A percentile compares a stretch with the other conserved stretches of the same genome.
These are phyloP conservation scores for Spizaetus ornatus DNA, from an alignment of 2,113 vertebrate genomes.

Conservation along the genomic window DNA sequence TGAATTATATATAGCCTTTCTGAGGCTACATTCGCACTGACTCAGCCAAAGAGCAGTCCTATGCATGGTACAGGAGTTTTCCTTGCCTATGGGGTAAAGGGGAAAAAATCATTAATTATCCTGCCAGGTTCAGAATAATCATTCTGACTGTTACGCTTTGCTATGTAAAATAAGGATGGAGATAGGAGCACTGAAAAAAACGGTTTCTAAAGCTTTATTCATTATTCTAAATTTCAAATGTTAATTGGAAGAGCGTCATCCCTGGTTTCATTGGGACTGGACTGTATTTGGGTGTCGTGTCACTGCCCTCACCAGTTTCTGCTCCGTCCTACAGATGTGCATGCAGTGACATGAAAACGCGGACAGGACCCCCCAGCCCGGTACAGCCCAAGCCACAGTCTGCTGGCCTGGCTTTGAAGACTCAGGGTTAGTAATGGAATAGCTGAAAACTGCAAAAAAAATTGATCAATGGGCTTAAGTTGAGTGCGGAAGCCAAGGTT, in stretches of 20 bases:
- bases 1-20: neutral
- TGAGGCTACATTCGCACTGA: neutral
- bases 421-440: neutral
- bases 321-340: neutral
- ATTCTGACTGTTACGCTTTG: neutral
- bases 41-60: neutral
- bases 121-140: neutral
- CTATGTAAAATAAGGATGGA: neutral
- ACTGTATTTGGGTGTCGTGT: fast-evolving
- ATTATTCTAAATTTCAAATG: neutral
- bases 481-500: neutral
- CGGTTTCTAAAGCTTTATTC: neutral
- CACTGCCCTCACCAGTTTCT: neutral
- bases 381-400: neutral
- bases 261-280: neutral
- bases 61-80: neutral
- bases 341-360: fast-evolving
- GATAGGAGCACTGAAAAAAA: neutral
- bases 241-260: no score
- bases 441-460: neutral
- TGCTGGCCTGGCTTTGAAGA: neutral
- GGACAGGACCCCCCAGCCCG: neutral
- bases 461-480: neutral
- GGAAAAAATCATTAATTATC: neutral
- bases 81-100: neutral